These are phyloP conservation scores for Lemur catta DNA, from an alignment of 2,797 vertebrate genomes.

Conservation along the genomic window DNA sequence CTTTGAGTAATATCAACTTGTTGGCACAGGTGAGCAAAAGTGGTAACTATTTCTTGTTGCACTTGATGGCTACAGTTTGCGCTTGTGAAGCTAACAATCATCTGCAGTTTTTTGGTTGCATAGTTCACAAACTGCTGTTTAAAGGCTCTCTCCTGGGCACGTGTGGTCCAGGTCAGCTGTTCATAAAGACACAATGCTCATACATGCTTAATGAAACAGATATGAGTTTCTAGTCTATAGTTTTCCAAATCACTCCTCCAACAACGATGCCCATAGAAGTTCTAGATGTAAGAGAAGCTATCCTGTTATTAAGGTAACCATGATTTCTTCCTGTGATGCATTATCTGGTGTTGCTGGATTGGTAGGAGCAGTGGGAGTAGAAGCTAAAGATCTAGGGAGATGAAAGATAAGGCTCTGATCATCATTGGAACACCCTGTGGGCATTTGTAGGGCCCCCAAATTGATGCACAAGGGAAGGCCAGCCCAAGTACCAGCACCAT, in stretches of 20 bases:
- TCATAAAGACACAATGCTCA: conserved; percentile 93
- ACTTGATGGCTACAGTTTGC: conserved; percentile 98
- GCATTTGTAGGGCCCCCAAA: conserved; percentile 93
- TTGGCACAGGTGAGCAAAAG: conserved; percentile 88
- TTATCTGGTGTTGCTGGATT: conserved; percentile 83
- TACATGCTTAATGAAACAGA: conserved; percentile 91
- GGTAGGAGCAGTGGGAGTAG: conserved; percentile 85
- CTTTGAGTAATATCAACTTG: conserved; percentile 92
- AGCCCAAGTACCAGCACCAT: conserved; percentile 88
- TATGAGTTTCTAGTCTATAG: conserved; percentile 94
- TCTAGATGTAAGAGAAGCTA: conserved; percentile 94
- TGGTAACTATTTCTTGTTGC: conserved; percentile 95
- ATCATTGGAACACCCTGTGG: conserved; percentile 87
- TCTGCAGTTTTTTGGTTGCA: conserved; percentile 94
- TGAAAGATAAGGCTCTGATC: conserved; percentile 91
- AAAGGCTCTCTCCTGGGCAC: conserved; percentile 93
- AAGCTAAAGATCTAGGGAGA: conserved; percentile 87
- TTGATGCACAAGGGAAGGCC: conserved; percentile 91
- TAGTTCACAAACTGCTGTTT: conserved; percentile 98
- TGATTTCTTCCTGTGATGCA: conserved; percentile 90
- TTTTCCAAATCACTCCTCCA: conserved; percentile 94
- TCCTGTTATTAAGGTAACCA: conserved; percentile 90
- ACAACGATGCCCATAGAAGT: conserved; percentile 93
- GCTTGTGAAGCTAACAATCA: conserved; percentile 95
- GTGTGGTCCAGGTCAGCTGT: conserved; percentile 95